Evolutionary conservation across 2,888 invertebrate genomes (phyloP), one percentile per base, ranked within the genome.

Genomic region (Drosophila suboccidentalis): DNA sequence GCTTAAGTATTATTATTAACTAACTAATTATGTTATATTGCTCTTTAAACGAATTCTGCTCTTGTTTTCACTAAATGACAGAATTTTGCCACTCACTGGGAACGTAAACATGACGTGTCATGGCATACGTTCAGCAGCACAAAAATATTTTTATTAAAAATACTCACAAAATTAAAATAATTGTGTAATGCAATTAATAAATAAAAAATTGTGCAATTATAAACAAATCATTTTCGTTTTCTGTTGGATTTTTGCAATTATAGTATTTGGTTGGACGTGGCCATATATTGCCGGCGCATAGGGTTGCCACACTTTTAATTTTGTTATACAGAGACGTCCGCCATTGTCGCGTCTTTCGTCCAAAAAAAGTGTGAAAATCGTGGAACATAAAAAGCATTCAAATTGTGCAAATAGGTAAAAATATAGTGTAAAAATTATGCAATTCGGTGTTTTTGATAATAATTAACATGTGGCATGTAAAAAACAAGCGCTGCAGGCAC

Each of bases 321-420:
- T 75, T 76, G 70, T 70, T 77, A 82, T 82, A 89, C 80, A 81
- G 82, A 82, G 89, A 86, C 88, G 89, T 83, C 91, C 86, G 91
- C 91, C 91, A 91, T 91, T 91, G 79, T 91, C 91, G 91, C 91
- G 91, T 91, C 91, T 85, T 73, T 79, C 82, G 69, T 61, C 65
- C 53, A 62, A 62, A 64, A 87, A 79, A 85, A 78, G 69, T 86
- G 88, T 71, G 82, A 72, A 87, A 85, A 84, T 80, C 77, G 80
- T 73, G 54, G 39, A 51, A 71, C 26, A 41, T 64, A 80, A 88
- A 77, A 71, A 68, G 29, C 67, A 59, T 75, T 77, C 72, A 71
- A 88, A 85, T 72, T 77, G 84, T 86, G 82, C 75, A 79, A 84
- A 88, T 83, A 86, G 89, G 87, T 86, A 85, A 75, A 58, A 65